A percentile compares a stretch with the other conserved stretches of the same genome.
Conservation (phyloP, 2,888 invertebrate genomes). For the Calliopum simillimum region DNA sequence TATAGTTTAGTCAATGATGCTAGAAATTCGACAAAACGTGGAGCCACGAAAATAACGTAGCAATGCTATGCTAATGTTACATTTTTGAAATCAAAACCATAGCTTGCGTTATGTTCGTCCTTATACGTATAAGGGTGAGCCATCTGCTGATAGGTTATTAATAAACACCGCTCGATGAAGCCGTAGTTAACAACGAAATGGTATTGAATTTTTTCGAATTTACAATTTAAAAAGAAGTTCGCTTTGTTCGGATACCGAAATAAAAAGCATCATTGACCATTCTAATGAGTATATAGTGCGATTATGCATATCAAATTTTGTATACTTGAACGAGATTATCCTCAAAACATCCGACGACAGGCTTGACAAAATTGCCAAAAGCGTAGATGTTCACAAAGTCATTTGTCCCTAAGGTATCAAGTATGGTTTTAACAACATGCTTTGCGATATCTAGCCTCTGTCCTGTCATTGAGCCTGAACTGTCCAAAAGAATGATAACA, state of each 20-base stretch:
- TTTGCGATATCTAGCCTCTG: conserved; percentile 89
- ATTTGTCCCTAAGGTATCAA: conserved; percentile 96
- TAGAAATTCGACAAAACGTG: too few species aligned
- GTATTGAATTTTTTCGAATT: neutral
- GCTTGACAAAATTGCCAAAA: conserved; percentile 85
- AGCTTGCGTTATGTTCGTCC: neutral
- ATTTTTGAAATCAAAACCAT: too few species aligned
- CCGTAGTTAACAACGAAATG: too few species aligned
- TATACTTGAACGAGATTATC: conserved; percentile 89
- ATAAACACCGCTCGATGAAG: too few species aligned
- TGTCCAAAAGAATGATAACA: conserved; percentile 85
- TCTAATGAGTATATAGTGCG: neutral
- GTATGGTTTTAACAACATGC: conserved; percentile 86
- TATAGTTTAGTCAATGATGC: too few species aligned
- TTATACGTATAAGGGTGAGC: neutral
- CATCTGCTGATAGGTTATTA: too few species aligned
- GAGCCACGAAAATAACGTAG: too few species aligned
- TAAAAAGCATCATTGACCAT: neutral
- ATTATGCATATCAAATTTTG: conserved; percentile 28
- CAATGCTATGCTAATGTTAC: too few species aligned
- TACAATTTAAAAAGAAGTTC: neutral
- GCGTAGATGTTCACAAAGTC: conserved; percentile 97
- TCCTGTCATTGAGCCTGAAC: conserved; percentile 93
- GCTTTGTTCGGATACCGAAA: neutral
- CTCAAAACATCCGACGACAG: conserved; percentile 89